Conservation (phyloP, 2,888 invertebrate genomes). For the Microctonus hyperodae region DNA sequence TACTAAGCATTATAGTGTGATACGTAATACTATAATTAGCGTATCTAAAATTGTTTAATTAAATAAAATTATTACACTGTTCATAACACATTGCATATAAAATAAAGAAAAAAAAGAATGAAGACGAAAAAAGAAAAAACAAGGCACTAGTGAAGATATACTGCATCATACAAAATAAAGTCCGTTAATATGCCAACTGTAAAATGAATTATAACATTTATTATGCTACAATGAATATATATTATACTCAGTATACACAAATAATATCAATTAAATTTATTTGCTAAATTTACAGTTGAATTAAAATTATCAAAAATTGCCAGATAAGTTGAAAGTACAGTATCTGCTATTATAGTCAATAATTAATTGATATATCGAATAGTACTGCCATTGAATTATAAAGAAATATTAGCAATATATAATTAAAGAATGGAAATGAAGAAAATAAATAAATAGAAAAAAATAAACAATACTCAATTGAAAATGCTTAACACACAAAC, state of each 20-base stretch:
- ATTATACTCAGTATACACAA: not conserved
- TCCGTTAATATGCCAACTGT: not conserved
- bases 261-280: not conserved
- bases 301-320: not conserved
- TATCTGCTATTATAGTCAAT: conserved; percentile 47
- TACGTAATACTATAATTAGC: conserved; percentile 1
- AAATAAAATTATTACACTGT: not conserved
- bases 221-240: not conserved
- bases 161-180: not conserved
- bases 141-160: not conserved
- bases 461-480: not conserved
- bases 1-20: conserved; percentile 26
- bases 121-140: not conserved
- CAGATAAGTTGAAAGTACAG: conserved; percentile 36
- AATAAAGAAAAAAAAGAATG: not conserved
- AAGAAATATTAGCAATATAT: conserved; percentile 14
- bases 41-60: not conserved
- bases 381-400: conserved; percentile 55
- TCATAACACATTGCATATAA: not conserved
- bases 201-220: not conserved
- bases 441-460: not conserved
- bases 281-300: not conserved
- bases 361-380: conserved; percentile 50
- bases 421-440: not conserved
- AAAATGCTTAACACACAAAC: not conserved